Conservation (phyloP, 1,140 invertebrate genomes). For the Cryptotermes secundus region DNA sequence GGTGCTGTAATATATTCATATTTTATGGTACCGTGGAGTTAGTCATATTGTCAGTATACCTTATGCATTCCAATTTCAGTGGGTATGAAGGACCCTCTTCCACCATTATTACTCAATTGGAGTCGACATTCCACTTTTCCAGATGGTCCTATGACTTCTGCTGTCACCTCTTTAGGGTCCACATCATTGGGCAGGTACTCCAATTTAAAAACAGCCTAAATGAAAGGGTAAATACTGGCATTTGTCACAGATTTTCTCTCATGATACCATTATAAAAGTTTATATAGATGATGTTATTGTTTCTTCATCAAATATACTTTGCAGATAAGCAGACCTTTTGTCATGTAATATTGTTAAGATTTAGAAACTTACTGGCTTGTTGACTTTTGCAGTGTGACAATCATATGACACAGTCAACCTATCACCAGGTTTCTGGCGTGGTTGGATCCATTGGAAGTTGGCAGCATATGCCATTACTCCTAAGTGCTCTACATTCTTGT, state of each 20-base stretch:
- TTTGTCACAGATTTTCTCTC: too few relatives aligned
- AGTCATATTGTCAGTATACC: conserved; percentile 49
- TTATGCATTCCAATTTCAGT: conserved; percentile 92
- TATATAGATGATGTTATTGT: too few relatives aligned
- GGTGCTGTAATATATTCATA: too few relatives aligned
- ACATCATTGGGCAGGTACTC: conserved; percentile 76
- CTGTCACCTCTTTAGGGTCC: conserved; percentile 73
- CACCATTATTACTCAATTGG: conserved; percentile 66
- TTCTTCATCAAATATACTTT: too few relatives aligned
- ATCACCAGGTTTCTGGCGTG: conserved; percentile 75
- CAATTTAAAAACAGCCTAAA: conserved; percentile 78
- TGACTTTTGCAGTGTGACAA: conserved; percentile 77
- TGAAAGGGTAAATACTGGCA: conserved; percentile 31
- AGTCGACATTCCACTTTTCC: conserved; percentile 61
- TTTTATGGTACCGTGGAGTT: too few relatives aligned
- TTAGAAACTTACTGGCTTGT: conserved; percentile 68
- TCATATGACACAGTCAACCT: conserved; percentile 73
- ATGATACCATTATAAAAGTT: too few relatives aligned
- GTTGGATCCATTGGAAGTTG: conserved; percentile 83
- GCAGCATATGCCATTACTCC: conserved; percentile 95
- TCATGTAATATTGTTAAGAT: background rate
- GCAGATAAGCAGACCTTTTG: background rate
- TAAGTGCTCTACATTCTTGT: conserved; percentile 91
- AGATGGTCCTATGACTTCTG: conserved; percentile 80
- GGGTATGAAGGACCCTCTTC: conserved; percentile 80